These are phyloP conservation scores for Andrena dorsata DNA, from an alignment of 2,888 invertebrate genomes.

Conservation along the genomic window DNA sequence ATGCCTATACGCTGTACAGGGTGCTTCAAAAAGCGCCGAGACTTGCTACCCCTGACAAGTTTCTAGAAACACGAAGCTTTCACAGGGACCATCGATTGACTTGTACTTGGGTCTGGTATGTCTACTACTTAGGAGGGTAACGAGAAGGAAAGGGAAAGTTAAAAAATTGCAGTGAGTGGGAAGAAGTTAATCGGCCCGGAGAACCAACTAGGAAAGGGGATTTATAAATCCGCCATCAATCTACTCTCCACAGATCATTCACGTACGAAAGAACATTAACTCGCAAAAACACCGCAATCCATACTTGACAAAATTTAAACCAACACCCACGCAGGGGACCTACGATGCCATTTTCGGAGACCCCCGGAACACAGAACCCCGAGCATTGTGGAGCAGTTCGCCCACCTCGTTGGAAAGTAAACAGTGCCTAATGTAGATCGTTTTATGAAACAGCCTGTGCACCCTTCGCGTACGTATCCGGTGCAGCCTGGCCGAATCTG, in stretches of 20 bases:
- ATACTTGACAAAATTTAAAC: no score
- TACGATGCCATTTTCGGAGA: background rate
- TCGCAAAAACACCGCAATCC: no score
- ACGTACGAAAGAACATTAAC: no score
- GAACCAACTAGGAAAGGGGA: no score
- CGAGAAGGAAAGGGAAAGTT: no score
- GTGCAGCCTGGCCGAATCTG: slow-evolving; percentile 25
- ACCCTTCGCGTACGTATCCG: background rate
- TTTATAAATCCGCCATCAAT: no score
- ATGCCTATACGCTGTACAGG: slow-evolving; percentile 23
- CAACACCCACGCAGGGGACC: no score
- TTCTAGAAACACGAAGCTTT: background rate
- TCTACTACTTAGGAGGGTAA: no score
- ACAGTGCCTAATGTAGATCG: slow-evolving; percentile 17
- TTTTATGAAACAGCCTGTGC: slow-evolving; percentile 57
- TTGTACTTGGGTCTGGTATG: no score
- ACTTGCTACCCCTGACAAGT: background rate
- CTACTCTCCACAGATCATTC: no score
- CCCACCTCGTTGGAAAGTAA: slow-evolving; percentile 4
- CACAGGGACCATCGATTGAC: background rate
- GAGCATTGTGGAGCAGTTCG: background rate
- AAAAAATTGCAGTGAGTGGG: no score
- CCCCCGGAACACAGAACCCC: background rate
- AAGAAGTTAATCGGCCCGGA: no score
- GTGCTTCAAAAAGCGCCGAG: slow-evolving; percentile 24